These are phyloP conservation scores for Elanus axillaris DNA, from an alignment of 2,113 vertebrate genomes.

Conservation along the genomic window DNA sequence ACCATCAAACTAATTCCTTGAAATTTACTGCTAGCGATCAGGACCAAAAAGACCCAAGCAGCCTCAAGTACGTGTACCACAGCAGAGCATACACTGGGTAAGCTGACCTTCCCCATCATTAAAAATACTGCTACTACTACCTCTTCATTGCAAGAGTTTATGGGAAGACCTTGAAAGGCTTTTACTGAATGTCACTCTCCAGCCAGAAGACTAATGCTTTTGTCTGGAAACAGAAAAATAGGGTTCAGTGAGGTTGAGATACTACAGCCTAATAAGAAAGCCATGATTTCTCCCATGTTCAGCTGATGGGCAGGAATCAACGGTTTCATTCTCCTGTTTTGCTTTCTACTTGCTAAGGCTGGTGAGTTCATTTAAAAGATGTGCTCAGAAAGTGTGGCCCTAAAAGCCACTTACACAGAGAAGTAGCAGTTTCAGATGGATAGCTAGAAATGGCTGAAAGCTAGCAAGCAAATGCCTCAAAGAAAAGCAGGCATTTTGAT, in stretches of 20 bases:
- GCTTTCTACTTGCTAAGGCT: background rate
- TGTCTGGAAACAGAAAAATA: background rate
- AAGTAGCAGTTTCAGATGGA: background rate
- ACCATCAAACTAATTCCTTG: constrained; percentile 6
- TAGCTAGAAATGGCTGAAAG: background rate
- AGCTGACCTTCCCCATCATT: background rate
- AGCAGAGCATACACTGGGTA: background rate
- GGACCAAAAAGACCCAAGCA: background rate
- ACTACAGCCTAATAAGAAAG: background rate
- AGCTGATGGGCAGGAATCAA: constrained; percentile 28
- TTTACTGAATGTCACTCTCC: constrained; percentile 17
- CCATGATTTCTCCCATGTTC: background rate
- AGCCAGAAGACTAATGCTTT: constrained; percentile 12
- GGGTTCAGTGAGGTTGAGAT: constrained; percentile 18
- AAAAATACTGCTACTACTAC: background rate
- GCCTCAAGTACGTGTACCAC: background rate
- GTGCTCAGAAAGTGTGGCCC: background rate
- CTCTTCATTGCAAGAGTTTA: background rate
- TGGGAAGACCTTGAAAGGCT: constrained; percentile 39
- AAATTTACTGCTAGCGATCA: background rate
- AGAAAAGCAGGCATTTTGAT: background rate
- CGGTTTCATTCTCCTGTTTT: background rate
- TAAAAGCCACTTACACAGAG: constrained; percentile 30
- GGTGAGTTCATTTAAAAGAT: background rate
- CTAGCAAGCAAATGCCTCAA: background rate